Percentiles rank a stretch among this genome's conserved stretches.
Conservation (phyloP, 2,797 vertebrate species). For the Callimico goeldii region DNA sequence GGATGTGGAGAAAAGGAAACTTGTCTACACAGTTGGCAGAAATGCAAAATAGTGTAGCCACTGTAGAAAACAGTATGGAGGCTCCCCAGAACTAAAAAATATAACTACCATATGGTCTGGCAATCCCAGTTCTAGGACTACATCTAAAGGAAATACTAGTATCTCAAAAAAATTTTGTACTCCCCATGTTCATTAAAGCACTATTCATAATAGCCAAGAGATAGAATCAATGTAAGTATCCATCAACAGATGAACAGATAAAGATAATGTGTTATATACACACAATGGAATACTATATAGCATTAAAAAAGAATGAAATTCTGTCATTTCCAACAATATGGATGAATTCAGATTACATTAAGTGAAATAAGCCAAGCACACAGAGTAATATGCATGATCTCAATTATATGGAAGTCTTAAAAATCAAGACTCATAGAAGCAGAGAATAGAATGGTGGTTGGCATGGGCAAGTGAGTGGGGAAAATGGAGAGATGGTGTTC, state of each 20-base stretch:
- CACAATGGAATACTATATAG: neutral
- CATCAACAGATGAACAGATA: neutral
- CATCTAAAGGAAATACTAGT: neutral
- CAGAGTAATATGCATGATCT: neutral
- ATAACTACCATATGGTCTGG: neutral
- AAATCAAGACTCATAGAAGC: neutral
- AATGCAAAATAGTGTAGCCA: neutral
- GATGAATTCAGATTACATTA: neutral
- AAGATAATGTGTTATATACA: neutral
- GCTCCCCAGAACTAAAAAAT: neutral
- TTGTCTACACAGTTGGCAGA: neutral
- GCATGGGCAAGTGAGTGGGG: neutral
- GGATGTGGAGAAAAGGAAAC: neutral
- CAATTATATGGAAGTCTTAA: neutral
- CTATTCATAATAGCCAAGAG: neutral
- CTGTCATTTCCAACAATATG: neutral
- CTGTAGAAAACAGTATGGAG: neutral
- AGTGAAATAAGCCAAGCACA: neutral
- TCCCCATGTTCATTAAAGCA: neutral
- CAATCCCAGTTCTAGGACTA: neutral
- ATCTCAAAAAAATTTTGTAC: neutral
- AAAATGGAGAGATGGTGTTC: neutral
- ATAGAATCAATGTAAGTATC: neutral
- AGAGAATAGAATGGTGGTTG: neutral
- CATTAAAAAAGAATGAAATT: neutral